Evolutionary conservation across 1,140 invertebrate species (phyloP).

Genomic region (Drosophila guanche): DNA sequence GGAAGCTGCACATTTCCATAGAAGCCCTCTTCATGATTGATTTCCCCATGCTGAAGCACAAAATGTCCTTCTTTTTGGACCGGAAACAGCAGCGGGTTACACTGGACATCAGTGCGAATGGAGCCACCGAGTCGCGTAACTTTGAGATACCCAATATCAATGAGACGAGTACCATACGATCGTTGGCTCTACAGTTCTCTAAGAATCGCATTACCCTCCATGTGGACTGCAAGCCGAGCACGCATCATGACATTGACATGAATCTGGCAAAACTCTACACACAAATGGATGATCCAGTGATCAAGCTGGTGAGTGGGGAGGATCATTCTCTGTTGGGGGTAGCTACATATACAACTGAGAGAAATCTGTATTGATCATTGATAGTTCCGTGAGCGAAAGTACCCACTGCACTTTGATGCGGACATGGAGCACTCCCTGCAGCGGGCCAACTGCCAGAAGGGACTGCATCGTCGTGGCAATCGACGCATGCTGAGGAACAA

Average conservation of each 20-base stretch:
- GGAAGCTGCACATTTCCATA: conserved; percentile 84
- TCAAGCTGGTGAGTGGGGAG: conserved; percentile 73
- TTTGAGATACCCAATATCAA: conserved; percentile 83
- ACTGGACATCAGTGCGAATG: conserved; percentile 80
- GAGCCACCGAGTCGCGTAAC: conserved; percentile 73
- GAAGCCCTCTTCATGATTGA: conserved; percentile 88
- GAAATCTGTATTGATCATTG: conserved; percentile 16
- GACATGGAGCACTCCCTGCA: conserved; percentile 80
- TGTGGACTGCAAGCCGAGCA: conserved; percentile 81
- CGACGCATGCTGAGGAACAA: conserved; percentile 78
- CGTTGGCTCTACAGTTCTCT: conserved; percentile 74
- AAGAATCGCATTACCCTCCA: conserved; percentile 76
- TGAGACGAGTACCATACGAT: conserved; percentile 82
- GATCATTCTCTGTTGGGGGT: background rate
- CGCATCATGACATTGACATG: conserved; percentile 77
- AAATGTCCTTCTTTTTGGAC: conserved; percentile 88
- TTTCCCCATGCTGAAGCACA: conserved; percentile 86
- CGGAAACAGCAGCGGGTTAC: conserved; percentile 86
- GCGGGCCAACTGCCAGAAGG: conserved; percentile 82
- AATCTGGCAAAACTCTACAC: conserved; percentile 78
- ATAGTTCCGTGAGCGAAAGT: conserved; percentile 84
- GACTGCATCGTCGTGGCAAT: conserved; percentile 68
- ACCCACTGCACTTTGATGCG: conserved; percentile 84
- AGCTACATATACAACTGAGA: background rate
- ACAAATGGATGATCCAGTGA: conserved; percentile 82